A percentile compares a stretch with the other conserved stretches of the same genome.
Evolutionary conservation across 2,113 vertebrate species (phyloP).

Genomic region (Phaetusa simplex): DNA sequence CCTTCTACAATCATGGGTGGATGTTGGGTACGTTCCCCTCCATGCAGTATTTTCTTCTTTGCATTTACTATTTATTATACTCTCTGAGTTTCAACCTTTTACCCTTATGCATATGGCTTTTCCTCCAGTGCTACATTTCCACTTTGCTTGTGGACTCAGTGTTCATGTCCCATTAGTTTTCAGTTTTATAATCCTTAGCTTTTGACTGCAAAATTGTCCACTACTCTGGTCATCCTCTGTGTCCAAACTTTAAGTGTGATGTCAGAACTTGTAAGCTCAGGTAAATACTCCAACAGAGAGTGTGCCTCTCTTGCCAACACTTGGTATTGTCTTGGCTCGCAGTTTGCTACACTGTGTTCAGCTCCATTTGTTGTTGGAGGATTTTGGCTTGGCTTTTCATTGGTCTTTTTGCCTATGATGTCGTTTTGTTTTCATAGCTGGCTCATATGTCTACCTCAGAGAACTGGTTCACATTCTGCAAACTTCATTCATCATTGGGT

Average conservation of each 20-base stretch:
- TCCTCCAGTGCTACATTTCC: not conserved
- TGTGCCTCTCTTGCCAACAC: not conserved
- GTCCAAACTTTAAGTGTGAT: not conserved
- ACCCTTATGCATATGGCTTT: not conserved
- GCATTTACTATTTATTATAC: not conserved
- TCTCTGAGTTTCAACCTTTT: not conserved
- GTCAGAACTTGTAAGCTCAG: not conserved
- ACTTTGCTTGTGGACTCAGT: not conserved
- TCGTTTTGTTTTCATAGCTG: not conserved
- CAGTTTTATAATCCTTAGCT: not conserved
- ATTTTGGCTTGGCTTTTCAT: not conserved
- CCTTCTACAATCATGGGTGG: not conserved
- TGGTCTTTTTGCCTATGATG: not conserved
- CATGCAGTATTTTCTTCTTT: not conserved
- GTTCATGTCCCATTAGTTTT: not conserved
- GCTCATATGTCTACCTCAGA: not conserved
- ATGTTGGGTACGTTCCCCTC: not conserved
- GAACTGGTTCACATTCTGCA: not conserved
- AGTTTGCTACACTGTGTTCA: not conserved
- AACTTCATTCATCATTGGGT: not conserved
- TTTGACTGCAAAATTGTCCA: not conserved
- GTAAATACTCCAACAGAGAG: not conserved
- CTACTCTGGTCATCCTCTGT: not conserved
- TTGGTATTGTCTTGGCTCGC: fast-evolving
- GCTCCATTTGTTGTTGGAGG: not conserved